These are phyloP conservation scores for Micromesistius poutassou DNA, from an alignment of 2,797 vertebrate genomes.

Conservation along the genomic window DNA sequence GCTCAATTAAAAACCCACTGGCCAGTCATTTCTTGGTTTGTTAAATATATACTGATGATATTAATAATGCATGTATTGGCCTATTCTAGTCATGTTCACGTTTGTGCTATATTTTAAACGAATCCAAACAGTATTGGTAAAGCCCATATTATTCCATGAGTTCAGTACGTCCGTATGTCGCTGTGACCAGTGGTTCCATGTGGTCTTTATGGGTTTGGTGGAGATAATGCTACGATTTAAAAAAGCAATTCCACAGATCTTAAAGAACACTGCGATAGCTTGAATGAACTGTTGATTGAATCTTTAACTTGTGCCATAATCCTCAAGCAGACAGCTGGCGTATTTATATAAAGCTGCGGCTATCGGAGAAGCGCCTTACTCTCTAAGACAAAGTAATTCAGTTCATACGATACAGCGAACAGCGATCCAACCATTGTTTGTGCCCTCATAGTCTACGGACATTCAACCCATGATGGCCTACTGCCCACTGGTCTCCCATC, in stretches of 20 bases:
- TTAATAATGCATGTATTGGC: not conserved
- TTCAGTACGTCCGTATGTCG: not conserved
- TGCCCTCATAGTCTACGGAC: not conserved
- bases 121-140: not conserved
- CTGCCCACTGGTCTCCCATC: not conserved
- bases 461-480: too few relatives aligned
- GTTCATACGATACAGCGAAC: not conserved
- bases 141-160: not conserved
- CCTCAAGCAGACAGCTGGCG: slow-evolving; percentile 4
- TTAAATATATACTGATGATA: not conserved
- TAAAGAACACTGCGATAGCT: not conserved
- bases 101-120: not conserved
- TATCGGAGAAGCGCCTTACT: not conserved
- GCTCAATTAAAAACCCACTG: not conserved
- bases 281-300: not conserved
- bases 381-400: not conserved
- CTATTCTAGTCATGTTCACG: not conserved
- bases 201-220: not conserved
- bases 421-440: not conserved
- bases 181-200: not conserved
- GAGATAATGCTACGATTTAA: not conserved
- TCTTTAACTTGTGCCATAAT: slow-evolving; percentile 1
- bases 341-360: not conserved
- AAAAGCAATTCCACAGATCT: slow-evolving; percentile 1
- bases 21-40: not conserved